phyloP scores from a whole-genome alignment of 2,888 invertebrate species.

The Pyrrhia umbra region DNA sequence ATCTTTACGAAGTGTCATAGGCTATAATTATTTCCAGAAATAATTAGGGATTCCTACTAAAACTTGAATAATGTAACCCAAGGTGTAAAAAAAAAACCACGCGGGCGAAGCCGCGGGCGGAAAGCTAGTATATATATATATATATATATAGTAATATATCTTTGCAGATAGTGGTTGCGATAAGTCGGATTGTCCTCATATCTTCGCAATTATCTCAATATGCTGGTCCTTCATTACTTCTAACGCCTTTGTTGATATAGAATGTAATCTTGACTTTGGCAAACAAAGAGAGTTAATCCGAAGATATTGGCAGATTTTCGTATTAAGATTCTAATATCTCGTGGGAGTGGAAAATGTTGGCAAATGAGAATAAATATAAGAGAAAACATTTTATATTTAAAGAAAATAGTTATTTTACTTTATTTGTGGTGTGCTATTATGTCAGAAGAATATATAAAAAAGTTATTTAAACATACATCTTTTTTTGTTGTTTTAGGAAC shows the following conservation, averaged over 20 bases:
- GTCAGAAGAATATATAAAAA: too few relatives aligned
- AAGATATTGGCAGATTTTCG: constrained; percentile 23
- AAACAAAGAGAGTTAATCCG: constrained; percentile 38
- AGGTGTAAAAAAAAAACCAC: too few relatives aligned
- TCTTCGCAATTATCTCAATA: constrained; percentile 73
- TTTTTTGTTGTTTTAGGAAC: too few relatives aligned
- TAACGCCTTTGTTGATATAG: constrained; percentile 60
- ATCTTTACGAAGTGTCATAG: too few relatives aligned
- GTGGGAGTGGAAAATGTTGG: neutral
- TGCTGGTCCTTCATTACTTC: constrained; percentile 70
- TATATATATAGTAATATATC: constrained; percentile 60
- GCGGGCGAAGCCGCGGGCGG: too few relatives aligned
- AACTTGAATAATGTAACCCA: too few relatives aligned
- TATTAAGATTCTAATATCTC: neutral
- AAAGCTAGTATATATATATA: too few relatives aligned
- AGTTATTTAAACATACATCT: too few relatives aligned
- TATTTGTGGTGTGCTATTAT: too few relatives aligned
- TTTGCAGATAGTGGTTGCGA: constrained; percentile 68
- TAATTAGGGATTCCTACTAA: too few relatives aligned
- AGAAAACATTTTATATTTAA: neutral
- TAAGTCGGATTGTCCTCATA: constrained; percentile 68
- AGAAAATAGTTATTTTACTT: neutral
- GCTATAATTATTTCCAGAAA: too few relatives aligned
- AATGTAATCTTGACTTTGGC: constrained; percentile 34
- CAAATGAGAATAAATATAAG: neutral